Percentiles rank a stretch among this genome's conserved stretches.
Conservation (phyloP, 2,113 vertebrate species). For the Odobenus rosmarus region DNA sequence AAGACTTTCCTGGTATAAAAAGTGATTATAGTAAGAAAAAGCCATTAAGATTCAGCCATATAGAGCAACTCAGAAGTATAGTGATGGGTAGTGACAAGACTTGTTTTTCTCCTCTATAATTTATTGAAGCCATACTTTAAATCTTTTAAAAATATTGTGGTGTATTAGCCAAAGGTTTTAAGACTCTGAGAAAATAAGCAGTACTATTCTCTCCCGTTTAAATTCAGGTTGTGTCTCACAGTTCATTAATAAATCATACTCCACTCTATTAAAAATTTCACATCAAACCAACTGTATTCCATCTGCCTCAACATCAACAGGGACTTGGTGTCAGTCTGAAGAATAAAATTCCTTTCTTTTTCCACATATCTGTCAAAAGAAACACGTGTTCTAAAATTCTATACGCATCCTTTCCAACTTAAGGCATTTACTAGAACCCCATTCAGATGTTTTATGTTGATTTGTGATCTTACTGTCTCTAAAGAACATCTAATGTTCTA, state of each 20-base stretch:
- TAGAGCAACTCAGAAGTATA: neutral
- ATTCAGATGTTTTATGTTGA: neutral
- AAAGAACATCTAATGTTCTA: neutral
- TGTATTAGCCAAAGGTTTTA: neutral
- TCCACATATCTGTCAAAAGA: neutral
- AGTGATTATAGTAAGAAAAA: neutral
- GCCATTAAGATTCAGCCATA: neutral
- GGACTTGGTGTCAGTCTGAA: conserved; percentile 42
- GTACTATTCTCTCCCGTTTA: neutral
- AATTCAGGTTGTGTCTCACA: neutral
- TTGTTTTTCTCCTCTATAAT: neutral
- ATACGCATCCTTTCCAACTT: neutral
- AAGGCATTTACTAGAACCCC: neutral
- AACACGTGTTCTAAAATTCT: neutral
- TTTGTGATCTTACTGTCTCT: neutral
- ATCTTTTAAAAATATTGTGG: neutral
- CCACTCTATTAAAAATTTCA: conserved; percentile 75
- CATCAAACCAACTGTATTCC: conserved; percentile 30
- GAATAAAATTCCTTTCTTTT: conserved; percentile 47
- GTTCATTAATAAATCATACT: conserved; percentile 82
- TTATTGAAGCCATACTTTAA: neutral
- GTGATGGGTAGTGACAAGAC: neutral
- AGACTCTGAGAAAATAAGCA: neutral
- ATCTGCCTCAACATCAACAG: neutral
- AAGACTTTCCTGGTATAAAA: neutral